Evolutionary conservation across 2,888 invertebrate species (phyloP), one percentile per base, ranked within the genome.

Genomic region (Tryphoninae sp.): DNA sequence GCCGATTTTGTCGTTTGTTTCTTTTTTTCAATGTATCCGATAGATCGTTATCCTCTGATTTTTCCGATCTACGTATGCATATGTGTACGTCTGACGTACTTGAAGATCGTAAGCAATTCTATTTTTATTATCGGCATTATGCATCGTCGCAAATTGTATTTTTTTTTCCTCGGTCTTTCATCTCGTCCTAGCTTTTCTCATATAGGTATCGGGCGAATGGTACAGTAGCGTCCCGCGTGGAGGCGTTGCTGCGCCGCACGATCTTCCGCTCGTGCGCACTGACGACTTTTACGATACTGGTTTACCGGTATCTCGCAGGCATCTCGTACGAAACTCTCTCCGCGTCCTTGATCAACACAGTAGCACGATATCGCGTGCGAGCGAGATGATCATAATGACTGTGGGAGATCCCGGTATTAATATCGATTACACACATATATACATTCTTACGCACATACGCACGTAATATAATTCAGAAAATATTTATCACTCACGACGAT

Each of bases 281-380:
- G 45, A 51, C 65, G 49, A 51, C 23, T 67, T 55, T 55, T 33
- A 61, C 65, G 23, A 51, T 51, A 49, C 11, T 22, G 16, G 33
- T 55, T 16, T 45, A 45, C 9, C 16, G 55, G 55, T 55, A 45
- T 7, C 13, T 3, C n/a, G 19, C 49, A 13, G 49, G 65, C n/a
- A 22, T 23, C 53, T 22, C 16, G 64, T 11, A 40, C 64, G 8
- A 19, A 45, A 45, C 22, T 40, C 33, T 58, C 45, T 13, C 33
- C 19, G 53, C 55, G 73, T 64, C 73, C 73, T 74, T 74, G 64
- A 40, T 23, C 33, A 62, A 11, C 9, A 33, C 45, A 59, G 26
- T 11, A 23, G 51, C 8, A 7, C 11, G 4, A 4, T 40, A 45
- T 8, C 26, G n/a, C 26, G n/a, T 49, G 45, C n/a, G 23, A 33